phyloP scores from a whole-genome alignment of 2,113 vertebrate species.

The Megaptera novaeangliae region DNA sequence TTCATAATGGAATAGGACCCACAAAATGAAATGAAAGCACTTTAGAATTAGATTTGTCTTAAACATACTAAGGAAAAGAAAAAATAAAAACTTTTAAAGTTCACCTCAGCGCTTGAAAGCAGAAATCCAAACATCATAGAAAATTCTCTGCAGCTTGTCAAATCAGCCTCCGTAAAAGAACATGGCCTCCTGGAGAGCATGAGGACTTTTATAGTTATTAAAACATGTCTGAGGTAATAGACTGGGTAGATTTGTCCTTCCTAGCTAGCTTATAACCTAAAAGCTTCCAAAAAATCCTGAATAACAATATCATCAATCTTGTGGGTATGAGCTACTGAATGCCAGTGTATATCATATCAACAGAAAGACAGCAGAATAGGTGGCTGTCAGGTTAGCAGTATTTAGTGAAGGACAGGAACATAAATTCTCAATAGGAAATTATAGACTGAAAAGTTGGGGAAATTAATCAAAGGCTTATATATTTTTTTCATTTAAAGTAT shows the following conservation, averaged over 20 bases:
- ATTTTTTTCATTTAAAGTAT: neutral
- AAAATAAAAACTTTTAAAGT: neutral
- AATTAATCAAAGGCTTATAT: neutral
- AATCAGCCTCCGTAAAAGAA: neutral
- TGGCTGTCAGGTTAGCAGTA: neutral
- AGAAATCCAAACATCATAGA: neutral
- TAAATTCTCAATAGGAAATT: slow-evolving; percentile 17
- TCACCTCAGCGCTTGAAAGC: neutral
- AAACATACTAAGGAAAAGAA: neutral
- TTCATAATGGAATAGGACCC: neutral
- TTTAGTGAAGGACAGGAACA: slow-evolving; percentile 15
- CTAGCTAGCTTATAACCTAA: slow-evolving; percentile 1
- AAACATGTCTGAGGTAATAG: neutral
- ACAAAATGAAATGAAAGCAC: neutral
- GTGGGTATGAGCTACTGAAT: neutral
- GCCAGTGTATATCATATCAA: neutral
- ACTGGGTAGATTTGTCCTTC: neutral
- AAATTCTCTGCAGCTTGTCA: neutral
- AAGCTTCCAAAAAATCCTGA: neutral
- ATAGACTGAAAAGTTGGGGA: neutral
- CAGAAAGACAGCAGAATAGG: neutral
- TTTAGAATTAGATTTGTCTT: neutral
- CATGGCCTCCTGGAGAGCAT: neutral
- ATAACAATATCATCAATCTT: slow-evolving; percentile 40
- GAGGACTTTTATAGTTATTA: neutral